Base-by-base conservation (phyloP, 2,888 invertebrate species). In the Chymomyza amoena region DNA sequence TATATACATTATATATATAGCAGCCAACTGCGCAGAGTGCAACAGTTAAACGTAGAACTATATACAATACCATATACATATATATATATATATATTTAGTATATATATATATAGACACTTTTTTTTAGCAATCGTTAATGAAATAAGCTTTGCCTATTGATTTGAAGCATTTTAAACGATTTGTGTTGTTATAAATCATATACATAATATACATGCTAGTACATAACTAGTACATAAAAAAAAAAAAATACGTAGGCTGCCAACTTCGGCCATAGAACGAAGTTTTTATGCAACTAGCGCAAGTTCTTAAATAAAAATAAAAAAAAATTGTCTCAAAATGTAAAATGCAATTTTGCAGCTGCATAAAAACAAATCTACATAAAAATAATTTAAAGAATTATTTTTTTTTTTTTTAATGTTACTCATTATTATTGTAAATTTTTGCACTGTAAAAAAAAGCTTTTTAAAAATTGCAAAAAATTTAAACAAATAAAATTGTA, bases 41-140 rank as follows among this genome's bases (percentile, higher is more conserved):
- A 83, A 84, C 74, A 68, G 76, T 81, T 81, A 84, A 80, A 73
- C 63, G 78, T 81, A 81, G 83, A 77, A 70, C 66, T 73, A 65
- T 64, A 71, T 69, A 71, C 81, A 70, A 77, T 71, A 36, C 54
- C 18, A 56, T 64, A 57, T 39, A 63, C 56, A 56, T 68, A 76
- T 61, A 64, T 63, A 56, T 66, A 69, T 77, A 67, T 61, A 66
- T 66, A 74, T 57, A 70, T 62, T 64, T 62, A 74, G 36, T 64
- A 70, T 51, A 60, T 59, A 63, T 39, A 73, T 66, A 63, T 54
- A 68, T 68, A 32, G 32, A 32, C 0, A 32, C 32, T 7, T 45
- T 45, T 45, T 45, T 45, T 45, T 45, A 13, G 39, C 39, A 45
- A 45, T 45, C 39, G 39, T 10, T 13, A 45, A 45, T n/a, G 54